These are phyloP conservation scores for Gyrodactylus salaris DNA, from an alignment of 1,140 invertebrate species.

Conservation along the genomic window DNA sequence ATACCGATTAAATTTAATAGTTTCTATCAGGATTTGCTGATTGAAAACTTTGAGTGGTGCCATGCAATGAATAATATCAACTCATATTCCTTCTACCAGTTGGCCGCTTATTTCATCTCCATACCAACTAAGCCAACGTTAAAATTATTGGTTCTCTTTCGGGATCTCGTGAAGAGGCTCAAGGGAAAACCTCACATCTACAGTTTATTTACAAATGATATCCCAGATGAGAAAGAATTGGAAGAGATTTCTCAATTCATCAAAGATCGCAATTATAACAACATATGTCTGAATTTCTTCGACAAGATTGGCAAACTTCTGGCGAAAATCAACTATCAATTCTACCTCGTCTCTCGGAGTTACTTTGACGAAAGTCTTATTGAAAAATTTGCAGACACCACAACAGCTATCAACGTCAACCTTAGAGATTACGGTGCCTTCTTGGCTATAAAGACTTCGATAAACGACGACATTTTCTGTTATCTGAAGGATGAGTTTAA, in stretches of 20 bases:
- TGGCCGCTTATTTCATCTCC: not conserved
- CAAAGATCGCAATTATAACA: not conserved
- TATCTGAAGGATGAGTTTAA: not conserved
- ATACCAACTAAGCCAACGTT: not conserved
- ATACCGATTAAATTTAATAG: not conserved
- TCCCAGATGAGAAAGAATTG: not conserved
- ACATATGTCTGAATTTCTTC: not conserved
- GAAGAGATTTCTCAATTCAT: not conserved
- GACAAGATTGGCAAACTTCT: not conserved
- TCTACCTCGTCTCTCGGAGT: not conserved
- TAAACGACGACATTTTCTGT: not conserved
- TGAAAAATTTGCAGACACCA: not conserved
- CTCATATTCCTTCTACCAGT: not conserved
- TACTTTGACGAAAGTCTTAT: not conserved
- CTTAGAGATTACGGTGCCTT: not conserved
- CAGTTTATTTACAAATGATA: not conserved
- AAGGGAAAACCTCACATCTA: not conserved
- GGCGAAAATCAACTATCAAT: not conserved
- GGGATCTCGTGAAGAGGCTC: not conserved
- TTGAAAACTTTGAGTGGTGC: not conserved
- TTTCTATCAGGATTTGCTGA: not conserved
- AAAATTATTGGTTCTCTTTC: not conserved
- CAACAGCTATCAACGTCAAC: not conserved
- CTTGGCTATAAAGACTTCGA: not conserved
- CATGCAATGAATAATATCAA: not conserved